Evolutionary conservation across 1,140 invertebrate species (phyloP).

Genomic region (Cheumatopsyche charites): DNA sequence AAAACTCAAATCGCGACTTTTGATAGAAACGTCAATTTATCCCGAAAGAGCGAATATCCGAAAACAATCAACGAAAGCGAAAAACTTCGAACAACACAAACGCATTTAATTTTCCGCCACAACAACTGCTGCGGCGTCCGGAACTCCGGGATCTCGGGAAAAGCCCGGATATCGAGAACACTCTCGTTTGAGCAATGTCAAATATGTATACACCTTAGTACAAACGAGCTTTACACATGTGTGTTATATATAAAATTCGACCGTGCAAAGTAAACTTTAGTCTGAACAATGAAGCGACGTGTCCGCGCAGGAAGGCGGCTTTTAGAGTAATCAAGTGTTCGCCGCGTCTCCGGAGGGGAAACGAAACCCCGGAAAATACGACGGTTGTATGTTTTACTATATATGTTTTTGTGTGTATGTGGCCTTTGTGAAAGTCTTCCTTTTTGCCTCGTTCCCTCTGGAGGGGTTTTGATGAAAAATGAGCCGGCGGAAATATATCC

Average conservation of each 20-base stretch:
- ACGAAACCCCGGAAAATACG: slow-evolving; percentile 9
- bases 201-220: too few relatives aligned
- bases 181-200: not conserved
- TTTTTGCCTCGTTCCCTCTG: not conserved
- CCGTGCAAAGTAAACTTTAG: slow-evolving; percentile 2
- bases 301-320: not conserved
- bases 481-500: slow-evolving; percentile 11
- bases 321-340: slow-evolving; percentile 24
- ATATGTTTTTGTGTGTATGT: not conserved
- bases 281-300: not conserved
- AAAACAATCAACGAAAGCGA: too few relatives aligned
- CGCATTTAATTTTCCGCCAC: too few relatives aligned
- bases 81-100: too few relatives aligned
- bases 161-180: not conserved
- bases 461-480: slow-evolving; percentile 19
- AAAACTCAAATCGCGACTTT: too few relatives aligned
- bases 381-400: not conserved
- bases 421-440: too few relatives aligned
- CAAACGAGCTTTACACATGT: too few relatives aligned
- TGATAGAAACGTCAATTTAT: too few relatives aligned
- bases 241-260: not conserved
- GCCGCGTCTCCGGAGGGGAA: not conserved
- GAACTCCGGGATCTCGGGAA: not conserved
- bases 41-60: too few relatives aligned
- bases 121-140: too few relatives aligned